Base-by-base conservation (phyloP, 2,113 vertebrate species). In the Abramis brama region DNA sequence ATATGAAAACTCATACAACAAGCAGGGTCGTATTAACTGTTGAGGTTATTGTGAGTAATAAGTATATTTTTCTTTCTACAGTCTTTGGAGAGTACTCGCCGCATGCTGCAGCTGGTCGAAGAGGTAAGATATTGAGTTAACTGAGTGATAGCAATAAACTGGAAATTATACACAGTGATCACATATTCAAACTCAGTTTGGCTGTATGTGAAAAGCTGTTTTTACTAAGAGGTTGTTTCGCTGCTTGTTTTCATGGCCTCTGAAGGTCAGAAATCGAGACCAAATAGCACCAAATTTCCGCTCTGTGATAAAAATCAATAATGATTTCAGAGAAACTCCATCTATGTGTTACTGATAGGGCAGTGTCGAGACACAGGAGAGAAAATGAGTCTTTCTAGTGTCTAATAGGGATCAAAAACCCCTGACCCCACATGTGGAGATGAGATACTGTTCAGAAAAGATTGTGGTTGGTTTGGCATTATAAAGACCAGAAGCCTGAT, bases 31-130 rank as follows among this genome's bases (percentile, higher is more conserved):
- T 6, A 64, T 36, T 47, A n/a, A 19, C 30, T 57, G 21, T 36
- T 84, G 12, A 21, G 13, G 47, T 50, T 5, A 62, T 50, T 39
- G 62, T 43, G 45, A 10, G 15, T 60, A 68, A 75, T 12, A 39
- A 6, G n/a, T 64, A 4, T 81, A 15, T 68, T 36, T 90, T 55
- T 82, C 59, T 81, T 86, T 80, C 59, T 62, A 25, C 93, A 99
- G 98, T 99, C 98, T 7, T 95, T 99, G 91, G 98, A 99, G 94
- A 99, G 98, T 89, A 99, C 98, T 88, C 97, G 98, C 79, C 98
- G 98, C 88, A 99, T 99, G 98, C 96, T 99, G 89, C 95, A 99
- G 91, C 95, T 99, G 91, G 98, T 99, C 66, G 98, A 99, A 95
- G 98, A 99, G 98, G 98, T 99, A 95, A 97, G 96, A 52, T 80